Evolutionary conservation across 2,888 invertebrate species (phyloP).

Genomic region (Euzetes globulus): DNA sequence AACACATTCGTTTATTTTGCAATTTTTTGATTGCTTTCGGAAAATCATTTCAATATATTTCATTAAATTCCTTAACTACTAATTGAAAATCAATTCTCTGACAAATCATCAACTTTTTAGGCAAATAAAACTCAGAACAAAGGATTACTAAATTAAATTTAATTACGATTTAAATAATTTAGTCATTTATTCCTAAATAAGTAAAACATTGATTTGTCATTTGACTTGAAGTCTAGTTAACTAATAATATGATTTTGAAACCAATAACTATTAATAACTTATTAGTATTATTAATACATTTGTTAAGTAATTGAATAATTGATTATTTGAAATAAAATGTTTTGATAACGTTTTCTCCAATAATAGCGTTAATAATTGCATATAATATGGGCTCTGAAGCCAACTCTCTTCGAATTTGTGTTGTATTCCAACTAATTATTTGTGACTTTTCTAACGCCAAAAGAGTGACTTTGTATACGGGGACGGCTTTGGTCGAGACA

Average conservation of each 20-base stretch:
- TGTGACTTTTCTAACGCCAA: constrained; percentile 78
- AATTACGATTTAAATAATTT: no score
- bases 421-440: constrained; percentile 65
- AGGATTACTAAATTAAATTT: no score
- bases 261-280: background rate
- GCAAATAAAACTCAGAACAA: no score
- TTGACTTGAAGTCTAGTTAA: background rate
- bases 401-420: background rate
- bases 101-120: background rate
- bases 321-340: constrained; percentile 12
- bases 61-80: no score
- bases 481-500: constrained; percentile 69
- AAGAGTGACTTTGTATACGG: constrained; percentile 76
- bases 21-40: background rate
- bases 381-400: background rate
- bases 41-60: background rate
- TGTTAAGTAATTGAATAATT: background rate
- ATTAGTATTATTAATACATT: background rate
- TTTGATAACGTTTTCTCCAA: constrained; percentile 5
- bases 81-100: background rate
- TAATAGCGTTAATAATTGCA: background rate
- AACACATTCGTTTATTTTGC: background rate
- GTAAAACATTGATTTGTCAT: background rate
- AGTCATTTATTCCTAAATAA: no score
- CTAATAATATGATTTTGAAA: background rate